Percentiles rank a stretch among this genome's conserved stretches.
Evolutionary conservation across 2,113 vertebrate genomes (phyloP).

Genomic region (Crotalus tigris): DNA sequence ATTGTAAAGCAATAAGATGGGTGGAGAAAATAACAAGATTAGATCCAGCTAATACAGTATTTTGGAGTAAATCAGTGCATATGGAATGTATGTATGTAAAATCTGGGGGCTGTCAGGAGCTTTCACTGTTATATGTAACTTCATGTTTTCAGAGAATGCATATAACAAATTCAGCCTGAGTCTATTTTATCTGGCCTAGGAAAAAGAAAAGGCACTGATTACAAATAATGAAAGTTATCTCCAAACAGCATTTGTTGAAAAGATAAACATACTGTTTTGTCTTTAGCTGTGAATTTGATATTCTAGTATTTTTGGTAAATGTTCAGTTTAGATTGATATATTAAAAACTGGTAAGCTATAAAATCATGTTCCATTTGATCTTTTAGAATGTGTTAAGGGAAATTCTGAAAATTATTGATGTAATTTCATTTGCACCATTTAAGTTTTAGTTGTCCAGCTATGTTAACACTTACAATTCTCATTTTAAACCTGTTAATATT

Average conservation of each 20-base stretch:
- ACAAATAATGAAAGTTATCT: not conserved
- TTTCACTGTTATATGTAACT: slow-evolving; percentile 10
- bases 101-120: slow-evolving; percentile 33
- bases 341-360: not conserved
- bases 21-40: not conserved
- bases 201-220: not conserved
- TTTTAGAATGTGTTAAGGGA: not conserved
- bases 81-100: slow-evolving; percentile 9
- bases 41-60: not conserved
- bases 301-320: not conserved
- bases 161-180: not conserved
- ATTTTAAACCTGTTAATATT: not conserved
- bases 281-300: not conserved
- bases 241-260: not conserved
- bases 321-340: not conserved
- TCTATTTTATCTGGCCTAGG: not conserved
- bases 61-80: not conserved
- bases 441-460: not conserved
- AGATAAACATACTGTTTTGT: not conserved
- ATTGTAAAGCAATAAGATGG: not conserved
- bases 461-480: not conserved
- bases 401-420: not conserved
- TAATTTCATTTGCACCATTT: not conserved
- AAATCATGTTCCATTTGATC: not conserved
- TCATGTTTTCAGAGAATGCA: not conserved